Evolutionary conservation across 2,797 vertebrate genomes (phyloP), one percentile per base, ranked within the genome.

Genomic region (Carapus acus): DNA sequence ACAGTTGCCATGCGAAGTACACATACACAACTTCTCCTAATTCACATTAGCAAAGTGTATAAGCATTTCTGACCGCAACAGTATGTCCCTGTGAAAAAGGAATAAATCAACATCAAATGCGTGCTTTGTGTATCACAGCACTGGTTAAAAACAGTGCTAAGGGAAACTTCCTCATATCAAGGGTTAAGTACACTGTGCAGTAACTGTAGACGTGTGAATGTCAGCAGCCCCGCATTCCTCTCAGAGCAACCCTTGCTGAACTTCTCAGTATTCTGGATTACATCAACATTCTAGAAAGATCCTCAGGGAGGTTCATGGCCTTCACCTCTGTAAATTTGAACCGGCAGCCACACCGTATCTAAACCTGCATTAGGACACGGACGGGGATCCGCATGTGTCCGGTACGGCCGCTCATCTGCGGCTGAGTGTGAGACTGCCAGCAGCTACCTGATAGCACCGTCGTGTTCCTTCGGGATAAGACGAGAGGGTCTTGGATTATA

Each of bases 291-390:
- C 69, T 16, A 31, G 51, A 73, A 60, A 53, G 67, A 53, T 83
- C 78, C 75, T 59, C 52, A 44, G 76, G 76, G 76, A 75, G 64
- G 61, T 42, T 60, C 74, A 51, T 65, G 74, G 78, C 74, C 69
- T 62, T 73, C 58, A 47, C 62, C 54, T 54, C 62, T 38, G 47
- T 67, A 60, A 76, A 74, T 67, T 17, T 69, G 45, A 76, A 73
- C 67, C 29, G n/a, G 43, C 62, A 54, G 56, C 31, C 21, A 48
- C 24, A 34, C 42, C 43, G 62, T 55, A 65, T 61, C 63, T 49
- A 27, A 48, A 76, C 62, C 63, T 51, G 58, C 45, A 53, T 53
- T 48, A 29, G 43, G 49, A 36, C 34, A 17, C 44, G 48, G 39
- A 62, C 16, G 55, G 49, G 52, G 49, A 65, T 33, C 27, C 56